These are phyloP conservation scores for Zaprionus vittiger DNA, from an alignment of 1,140 invertebrate species.

Conservation along the genomic window DNA sequence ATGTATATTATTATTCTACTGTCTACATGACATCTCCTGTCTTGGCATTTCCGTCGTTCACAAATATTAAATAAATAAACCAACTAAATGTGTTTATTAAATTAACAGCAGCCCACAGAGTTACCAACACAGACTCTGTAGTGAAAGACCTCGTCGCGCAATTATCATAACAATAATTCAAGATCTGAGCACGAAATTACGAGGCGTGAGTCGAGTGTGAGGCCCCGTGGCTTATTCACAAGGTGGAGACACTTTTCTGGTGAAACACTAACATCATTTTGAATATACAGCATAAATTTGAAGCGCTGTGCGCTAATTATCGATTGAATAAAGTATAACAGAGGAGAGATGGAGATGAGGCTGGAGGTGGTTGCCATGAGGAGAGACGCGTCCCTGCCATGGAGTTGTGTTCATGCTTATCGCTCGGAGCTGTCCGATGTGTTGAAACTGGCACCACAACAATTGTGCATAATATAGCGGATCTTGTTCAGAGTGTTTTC, in stretches of 20 bases:
- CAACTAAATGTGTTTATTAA: slow-evolving; percentile 78
- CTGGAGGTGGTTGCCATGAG: background rate
- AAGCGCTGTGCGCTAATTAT: slow-evolving; percentile 63
- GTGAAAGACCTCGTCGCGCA: slow-evolving; percentile 20
- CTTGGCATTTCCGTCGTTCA: slow-evolving; percentile 57
- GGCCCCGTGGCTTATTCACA: slow-evolving; percentile 50
- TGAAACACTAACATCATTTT: slow-evolving; percentile 81
- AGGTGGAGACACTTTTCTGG: slow-evolving; percentile 50
- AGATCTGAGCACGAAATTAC: slow-evolving; percentile 60
- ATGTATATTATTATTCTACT: no score
- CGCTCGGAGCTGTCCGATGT: slow-evolving; percentile 38
- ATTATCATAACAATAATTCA: slow-evolving; percentile 82
- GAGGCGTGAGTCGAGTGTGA: slow-evolving; percentile 27
- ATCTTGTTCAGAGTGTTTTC: slow-evolving; percentile 28
- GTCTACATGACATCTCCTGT: background rate
- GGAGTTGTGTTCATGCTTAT: slow-evolving; percentile 44
- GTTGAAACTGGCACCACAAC: slow-evolving; percentile 50
- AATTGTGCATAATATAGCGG: slow-evolving; percentile 56
- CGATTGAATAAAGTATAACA: slow-evolving; percentile 73
- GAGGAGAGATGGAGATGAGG: slow-evolving; percentile 2
- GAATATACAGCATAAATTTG: slow-evolving; percentile 76
- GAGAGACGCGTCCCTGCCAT: background rate
- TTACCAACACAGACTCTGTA: slow-evolving; percentile 1
- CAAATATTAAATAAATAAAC: slow-evolving; percentile 69
- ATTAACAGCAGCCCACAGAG: slow-evolving; percentile 66